phyloP scores from a whole-genome alignment of 92 coral and sea anemone species.

The Blastomussa wellsi region DNA sequence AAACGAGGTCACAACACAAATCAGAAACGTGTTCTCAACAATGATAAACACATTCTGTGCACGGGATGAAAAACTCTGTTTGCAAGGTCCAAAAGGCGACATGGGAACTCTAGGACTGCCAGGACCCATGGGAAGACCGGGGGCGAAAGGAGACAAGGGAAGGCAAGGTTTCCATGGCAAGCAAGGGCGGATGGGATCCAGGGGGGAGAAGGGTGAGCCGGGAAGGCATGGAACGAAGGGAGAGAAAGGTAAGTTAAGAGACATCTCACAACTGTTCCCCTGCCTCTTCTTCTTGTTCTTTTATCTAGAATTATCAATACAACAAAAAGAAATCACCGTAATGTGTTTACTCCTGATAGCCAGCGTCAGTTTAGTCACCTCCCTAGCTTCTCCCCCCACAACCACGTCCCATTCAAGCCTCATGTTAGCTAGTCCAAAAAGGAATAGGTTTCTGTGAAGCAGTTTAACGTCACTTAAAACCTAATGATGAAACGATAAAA shows the following conservation, averaged over 20 bases:
- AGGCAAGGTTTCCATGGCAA: constrained; percentile 22
- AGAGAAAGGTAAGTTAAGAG: constrained; percentile 35
- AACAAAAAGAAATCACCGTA: no score
- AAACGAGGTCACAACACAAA: constrained; percentile 15
- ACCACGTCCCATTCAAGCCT: no score
- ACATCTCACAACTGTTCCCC: background rate
- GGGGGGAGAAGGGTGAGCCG: constrained; percentile 16
- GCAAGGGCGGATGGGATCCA: constrained; percentile 7
- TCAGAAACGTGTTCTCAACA: constrained; percentile 23
- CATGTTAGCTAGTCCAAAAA: no score
- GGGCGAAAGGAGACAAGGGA: constrained; percentile 19
- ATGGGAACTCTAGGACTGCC: constrained; percentile 6
- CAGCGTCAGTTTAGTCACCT: no score
- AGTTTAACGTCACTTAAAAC: no score
- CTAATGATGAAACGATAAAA: no score
- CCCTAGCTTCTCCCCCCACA: no score
- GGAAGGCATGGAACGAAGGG: constrained; percentile 34
- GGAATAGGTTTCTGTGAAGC: no score
- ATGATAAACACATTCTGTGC: constrained; percentile 27
- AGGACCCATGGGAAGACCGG: constrained; percentile 16
- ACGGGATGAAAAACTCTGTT: constrained; percentile 27
- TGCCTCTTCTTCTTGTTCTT: background rate
- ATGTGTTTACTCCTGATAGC: no score
- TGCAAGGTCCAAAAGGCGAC: constrained; percentile 35
- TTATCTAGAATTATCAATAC: background rate